These are phyloP conservation scores for Danio tinwini DNA, from an alignment of 2,797 vertebrate species.

Conservation along the genomic window DNA sequence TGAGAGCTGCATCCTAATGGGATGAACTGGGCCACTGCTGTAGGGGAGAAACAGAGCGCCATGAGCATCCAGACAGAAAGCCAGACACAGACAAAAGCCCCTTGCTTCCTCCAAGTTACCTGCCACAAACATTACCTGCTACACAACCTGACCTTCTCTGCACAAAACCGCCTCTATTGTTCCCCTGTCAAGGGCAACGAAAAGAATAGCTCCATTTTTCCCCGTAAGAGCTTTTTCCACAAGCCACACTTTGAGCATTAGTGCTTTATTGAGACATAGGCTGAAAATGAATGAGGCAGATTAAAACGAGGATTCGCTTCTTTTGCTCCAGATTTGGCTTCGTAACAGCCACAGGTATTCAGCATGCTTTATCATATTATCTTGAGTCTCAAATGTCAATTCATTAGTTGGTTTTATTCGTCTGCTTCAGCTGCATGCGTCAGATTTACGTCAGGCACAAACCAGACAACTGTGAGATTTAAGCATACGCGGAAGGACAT, in stretches of 20 bases:
- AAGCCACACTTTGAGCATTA: slow-evolving; percentile 9
- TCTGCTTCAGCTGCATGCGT: slow-evolving; percentile 14
- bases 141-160: slow-evolving; percentile 33
- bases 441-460: slow-evolving; percentile 32
- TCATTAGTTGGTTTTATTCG: slow-evolving; percentile 1
- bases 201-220: slow-evolving; percentile 12
- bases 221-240: not conserved
- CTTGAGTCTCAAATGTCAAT: slow-evolving; percentile 31
- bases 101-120: slow-evolving; percentile 41
- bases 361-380: slow-evolving; percentile 30
- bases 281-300: slow-evolving; percentile 27
- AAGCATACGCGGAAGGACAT: not conserved
- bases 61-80: slow-evolving; percentile 46
- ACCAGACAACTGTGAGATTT: not conserved
- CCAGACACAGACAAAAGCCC: slow-evolving; percentile 55
- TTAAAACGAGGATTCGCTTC: slow-evolving; percentile 41
- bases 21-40: slow-evolving; percentile 46
- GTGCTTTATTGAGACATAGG: slow-evolving; percentile 22
- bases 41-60: slow-evolving; percentile 28
- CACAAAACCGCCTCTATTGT: slow-evolving; percentile 31
- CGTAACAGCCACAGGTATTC: slow-evolving; percentile 21
- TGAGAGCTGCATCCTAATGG: slow-evolving; percentile 58
- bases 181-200: slow-evolving; percentile 23
- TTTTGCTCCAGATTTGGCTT: slow-evolving; percentile 17
- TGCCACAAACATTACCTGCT: slow-evolving; percentile 35